phyloP scores from a whole-genome alignment of 2,888 invertebrate genomes.

The Lordiphosa fenestrarum region DNA sequence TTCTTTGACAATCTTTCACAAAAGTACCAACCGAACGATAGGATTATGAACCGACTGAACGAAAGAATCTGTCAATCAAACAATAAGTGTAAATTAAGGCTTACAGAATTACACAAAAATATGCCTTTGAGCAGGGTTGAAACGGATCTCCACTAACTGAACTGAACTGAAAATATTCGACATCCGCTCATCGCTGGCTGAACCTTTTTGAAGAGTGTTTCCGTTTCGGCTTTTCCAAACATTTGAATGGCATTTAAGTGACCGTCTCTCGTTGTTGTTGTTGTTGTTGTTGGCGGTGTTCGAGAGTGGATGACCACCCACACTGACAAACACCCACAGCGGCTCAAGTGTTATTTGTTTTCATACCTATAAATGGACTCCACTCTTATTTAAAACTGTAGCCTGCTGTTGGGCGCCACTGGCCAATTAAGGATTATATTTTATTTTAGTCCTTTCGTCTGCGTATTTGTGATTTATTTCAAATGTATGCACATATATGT shows the following conservation, averaged over 20 bases:
- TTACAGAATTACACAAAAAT: too few species aligned
- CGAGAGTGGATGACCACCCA: constrained; percentile 2
- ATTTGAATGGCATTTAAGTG: constrained; percentile 27
- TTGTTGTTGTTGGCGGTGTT: constrained; percentile 7
- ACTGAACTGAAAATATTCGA: too few species aligned
- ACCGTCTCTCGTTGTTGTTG: constrained; percentile 12
- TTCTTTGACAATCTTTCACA: too few species aligned
- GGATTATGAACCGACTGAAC: too few species aligned
- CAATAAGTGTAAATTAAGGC: too few species aligned
- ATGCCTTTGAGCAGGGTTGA: too few species aligned
- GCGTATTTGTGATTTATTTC: constrained; percentile 31
- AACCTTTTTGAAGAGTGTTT: constrained; percentile 14
- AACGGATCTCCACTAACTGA: too few species aligned
- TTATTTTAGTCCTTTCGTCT: constrained; percentile 19
- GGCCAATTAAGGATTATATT: constrained; percentile 47
- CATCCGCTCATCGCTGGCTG: too few species aligned
- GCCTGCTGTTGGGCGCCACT: constrained; percentile 32
- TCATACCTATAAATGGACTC: not conserved
- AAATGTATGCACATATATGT: constrained; percentile 4
- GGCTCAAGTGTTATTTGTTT: constrained; percentile 9
- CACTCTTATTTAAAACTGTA: constrained; percentile 27
- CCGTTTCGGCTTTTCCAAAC: constrained; percentile 10
- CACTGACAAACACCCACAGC: not conserved
- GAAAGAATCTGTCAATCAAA: too few species aligned
- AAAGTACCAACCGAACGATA: too few species aligned